These are phyloP conservation scores for Danaus melanippus DNA, from an alignment of 1,140 invertebrate species.

Conservation along the genomic window DNA sequence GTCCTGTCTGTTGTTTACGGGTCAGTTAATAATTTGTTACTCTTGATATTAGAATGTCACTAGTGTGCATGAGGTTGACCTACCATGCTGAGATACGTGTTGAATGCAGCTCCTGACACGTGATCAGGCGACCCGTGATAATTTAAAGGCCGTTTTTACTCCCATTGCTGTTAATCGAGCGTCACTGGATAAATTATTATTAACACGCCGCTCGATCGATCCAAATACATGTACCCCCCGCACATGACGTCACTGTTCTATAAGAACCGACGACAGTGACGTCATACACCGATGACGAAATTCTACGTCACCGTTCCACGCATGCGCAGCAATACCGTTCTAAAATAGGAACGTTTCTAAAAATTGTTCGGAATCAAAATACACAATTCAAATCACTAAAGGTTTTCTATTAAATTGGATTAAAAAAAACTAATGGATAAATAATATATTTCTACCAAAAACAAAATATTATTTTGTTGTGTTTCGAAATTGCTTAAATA, in stretches of 20 bases:
- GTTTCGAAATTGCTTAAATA: too few species aligned
- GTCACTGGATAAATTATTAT: conserved; percentile 50
- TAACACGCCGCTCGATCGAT: conserved; percentile 15
- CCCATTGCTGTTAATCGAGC: conserved; percentile 45
- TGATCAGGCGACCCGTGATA: conserved; percentile 58
- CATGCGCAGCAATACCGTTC: conserved; percentile 33
- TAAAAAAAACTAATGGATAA: too few species aligned
- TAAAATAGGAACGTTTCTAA: too few species aligned
- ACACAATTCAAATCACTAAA: too few species aligned
- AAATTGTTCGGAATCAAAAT: too few species aligned
- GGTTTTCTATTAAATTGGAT: too few species aligned
- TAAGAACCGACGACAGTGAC: too few species aligned
- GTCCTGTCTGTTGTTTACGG: conserved; percentile 7
- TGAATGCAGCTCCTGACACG: conserved; percentile 35
- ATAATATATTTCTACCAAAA: too few species aligned
- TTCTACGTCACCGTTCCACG: conserved; percentile 51
- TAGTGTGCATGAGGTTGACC: conserved; percentile 41
- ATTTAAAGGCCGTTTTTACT: conserved; percentile 50
- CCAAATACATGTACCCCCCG: too few species aligned
- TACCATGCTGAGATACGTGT: conserved; percentile 24
- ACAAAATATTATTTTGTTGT: too few species aligned
- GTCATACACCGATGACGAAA: too few species aligned
- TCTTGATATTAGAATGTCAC: conserved; percentile 46
- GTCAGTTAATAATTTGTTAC: conserved; percentile 22
- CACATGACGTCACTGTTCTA: too few species aligned